These are phyloP conservation scores for Polyploca ridens DNA, from an alignment of 2,888 invertebrate species.

Conservation along the genomic window DNA sequence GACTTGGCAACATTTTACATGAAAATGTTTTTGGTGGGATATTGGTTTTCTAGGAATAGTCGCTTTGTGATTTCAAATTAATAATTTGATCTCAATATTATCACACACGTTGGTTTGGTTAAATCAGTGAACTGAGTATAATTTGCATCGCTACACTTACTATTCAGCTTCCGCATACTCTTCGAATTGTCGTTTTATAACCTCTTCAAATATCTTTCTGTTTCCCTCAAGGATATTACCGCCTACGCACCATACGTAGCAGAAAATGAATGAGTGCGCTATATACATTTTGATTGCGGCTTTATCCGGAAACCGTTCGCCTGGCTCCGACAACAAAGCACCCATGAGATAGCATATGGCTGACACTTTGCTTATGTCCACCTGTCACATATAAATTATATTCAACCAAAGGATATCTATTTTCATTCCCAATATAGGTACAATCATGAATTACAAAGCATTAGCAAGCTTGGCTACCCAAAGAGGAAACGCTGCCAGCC, in stretches of 20 bases:
- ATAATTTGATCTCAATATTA: too few species aligned
- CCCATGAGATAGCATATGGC: conserved; percentile 90
- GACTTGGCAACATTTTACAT: too few species aligned
- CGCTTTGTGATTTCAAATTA: too few species aligned
- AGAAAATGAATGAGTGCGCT: conserved; percentile 91
- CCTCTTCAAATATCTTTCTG: conserved; percentile 88
- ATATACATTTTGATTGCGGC: conserved; percentile 86
- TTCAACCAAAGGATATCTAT: background rate
- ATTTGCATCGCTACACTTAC: conserved; percentile 49
- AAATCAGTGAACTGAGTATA: background rate
- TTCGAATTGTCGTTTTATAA: conserved; percentile 88
- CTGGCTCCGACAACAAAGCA: conserved; percentile 87
- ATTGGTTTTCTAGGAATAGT: too few species aligned
- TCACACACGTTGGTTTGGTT: background rate
- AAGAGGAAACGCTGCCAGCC: too few species aligned
- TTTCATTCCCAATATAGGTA: background rate
- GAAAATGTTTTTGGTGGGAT: too few species aligned
- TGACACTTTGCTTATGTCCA: conserved; percentile 92
- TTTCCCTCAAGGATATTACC: conserved; percentile 91
- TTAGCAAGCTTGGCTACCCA: too few species aligned
- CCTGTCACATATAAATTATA: conserved; percentile 71
- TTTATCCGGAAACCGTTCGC: conserved; percentile 85
- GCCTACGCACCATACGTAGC: conserved; percentile 94
- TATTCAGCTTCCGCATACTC: conserved; percentile 87
- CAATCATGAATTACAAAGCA: too few species aligned